These are phyloP conservation scores for Drosophila helvetica DNA, from an alignment of 2,888 invertebrate genomes.

Conservation along the genomic window DNA sequence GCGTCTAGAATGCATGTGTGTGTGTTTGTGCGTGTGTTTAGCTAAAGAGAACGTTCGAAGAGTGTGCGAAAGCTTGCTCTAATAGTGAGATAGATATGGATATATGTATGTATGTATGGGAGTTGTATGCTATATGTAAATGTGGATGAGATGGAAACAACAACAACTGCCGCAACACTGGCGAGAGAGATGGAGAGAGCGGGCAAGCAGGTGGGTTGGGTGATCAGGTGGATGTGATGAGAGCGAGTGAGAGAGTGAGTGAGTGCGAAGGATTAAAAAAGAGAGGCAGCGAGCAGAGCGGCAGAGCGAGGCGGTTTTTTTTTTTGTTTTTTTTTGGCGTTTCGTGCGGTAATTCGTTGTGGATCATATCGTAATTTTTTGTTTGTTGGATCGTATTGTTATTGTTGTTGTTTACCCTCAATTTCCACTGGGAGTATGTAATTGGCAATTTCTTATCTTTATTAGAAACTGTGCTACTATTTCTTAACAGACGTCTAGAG, in stretches of 20 bases:
- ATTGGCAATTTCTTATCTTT: slow-evolving; percentile 85
- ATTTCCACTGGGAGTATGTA: slow-evolving; percentile 87
- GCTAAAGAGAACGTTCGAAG: background rate
- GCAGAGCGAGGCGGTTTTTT: slow-evolving; percentile 15
- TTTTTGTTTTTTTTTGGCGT: slow-evolving; percentile 5
- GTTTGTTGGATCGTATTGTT: slow-evolving; percentile 40
- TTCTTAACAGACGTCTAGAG: slow-evolving; percentile 84
- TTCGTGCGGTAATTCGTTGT: slow-evolving; percentile 25
- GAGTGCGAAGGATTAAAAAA: slow-evolving; percentile 20
- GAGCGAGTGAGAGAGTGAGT: slow-evolving; percentile 15
- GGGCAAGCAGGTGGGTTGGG: background rate
- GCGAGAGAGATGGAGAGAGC: slow-evolving; percentile 10
- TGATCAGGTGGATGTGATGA: background rate
- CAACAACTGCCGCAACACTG: slow-evolving; percentile 18
- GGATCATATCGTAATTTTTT: slow-evolving; percentile 19
- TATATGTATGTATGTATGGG: too few relatives aligned
- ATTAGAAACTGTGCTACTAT: slow-evolving; percentile 83
- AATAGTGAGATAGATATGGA: background rate
- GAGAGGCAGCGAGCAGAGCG: slow-evolving; percentile 11
- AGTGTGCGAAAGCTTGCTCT: slow-evolving; percentile 4
- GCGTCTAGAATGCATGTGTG: slow-evolving; percentile 17
- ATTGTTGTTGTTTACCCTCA: slow-evolving; percentile 85
- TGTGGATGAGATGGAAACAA: slow-evolving; percentile 10
- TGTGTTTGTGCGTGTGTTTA: background rate
- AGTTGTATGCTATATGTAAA: background rate